phyloP scores from a whole-genome alignment of 2,888 invertebrate species.

The Cremastinae sp. region DNA sequence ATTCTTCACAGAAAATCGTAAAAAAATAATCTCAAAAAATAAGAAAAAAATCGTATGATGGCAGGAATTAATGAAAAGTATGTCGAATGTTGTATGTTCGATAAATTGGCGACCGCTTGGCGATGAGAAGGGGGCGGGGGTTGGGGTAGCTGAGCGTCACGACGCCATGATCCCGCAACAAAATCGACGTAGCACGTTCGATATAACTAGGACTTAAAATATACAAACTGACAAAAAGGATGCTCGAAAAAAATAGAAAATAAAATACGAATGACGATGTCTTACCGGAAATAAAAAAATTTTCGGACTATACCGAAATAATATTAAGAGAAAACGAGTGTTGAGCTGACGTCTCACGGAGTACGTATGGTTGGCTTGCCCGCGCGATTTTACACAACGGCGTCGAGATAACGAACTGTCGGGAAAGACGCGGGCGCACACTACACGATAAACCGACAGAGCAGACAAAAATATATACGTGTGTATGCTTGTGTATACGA shows the following conservation, averaged over 20 bases:
- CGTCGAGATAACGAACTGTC: constrained; percentile 44
- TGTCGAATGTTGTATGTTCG: background rate
- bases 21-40: background rate
- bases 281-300: constrained; percentile 31
- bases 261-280: background rate
- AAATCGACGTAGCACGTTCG: constrained; percentile 45
- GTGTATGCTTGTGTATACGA: background rate
- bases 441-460: constrained; percentile 29
- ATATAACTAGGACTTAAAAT: background rate
- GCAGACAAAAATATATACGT: constrained; percentile 23
- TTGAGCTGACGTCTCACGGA: constrained; percentile 4
- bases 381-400: constrained; percentile 55
- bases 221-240: background rate
- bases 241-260: background rate
- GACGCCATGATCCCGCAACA: constrained; percentile 57
- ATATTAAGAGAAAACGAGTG: constrained; percentile 1
- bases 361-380: constrained; percentile 47
- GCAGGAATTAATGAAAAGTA: background rate
- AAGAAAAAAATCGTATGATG: background rate
- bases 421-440: constrained; percentile 45
- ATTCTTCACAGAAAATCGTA: constrained; percentile 3
- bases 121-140: background rate
- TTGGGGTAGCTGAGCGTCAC: constrained; percentile 49
- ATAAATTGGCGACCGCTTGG: background rate
- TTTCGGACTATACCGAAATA: background rate